phyloP scores from a whole-genome alignment of 2,797 vertebrate genomes.

The Ataeniobius toweri region DNA sequence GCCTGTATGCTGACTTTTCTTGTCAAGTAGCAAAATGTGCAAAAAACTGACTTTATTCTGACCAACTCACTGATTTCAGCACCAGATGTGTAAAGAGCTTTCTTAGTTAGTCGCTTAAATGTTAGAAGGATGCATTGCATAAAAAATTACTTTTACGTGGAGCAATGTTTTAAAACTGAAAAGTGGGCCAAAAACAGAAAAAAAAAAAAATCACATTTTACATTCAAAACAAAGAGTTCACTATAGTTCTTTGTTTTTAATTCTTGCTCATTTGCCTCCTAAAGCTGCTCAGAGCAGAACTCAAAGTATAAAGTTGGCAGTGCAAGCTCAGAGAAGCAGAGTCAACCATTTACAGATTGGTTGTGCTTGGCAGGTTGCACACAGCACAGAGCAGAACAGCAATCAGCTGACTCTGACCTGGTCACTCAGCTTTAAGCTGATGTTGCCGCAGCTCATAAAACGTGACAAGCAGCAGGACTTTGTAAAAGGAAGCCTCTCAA shows the following conservation, averaged over 20 bases:
- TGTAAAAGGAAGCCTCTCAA: background rate
- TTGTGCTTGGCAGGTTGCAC: conserved; percentile 14
- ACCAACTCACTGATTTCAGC: conserved; percentile 19
- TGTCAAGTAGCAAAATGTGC: conserved; percentile 4
- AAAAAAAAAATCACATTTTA: background rate
- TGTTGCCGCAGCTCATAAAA: background rate
- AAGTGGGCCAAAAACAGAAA: background rate
- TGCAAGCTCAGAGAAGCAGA: background rate
- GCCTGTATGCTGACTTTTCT: conserved; percentile 5
- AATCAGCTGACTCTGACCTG: background rate
- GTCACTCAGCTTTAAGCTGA: conserved; percentile 11
- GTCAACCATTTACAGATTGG: conserved; percentile 56
- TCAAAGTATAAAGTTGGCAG: background rate
- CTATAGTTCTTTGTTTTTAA: background rate
- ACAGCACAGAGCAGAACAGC: conserved; percentile 4
- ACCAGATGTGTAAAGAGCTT: background rate
- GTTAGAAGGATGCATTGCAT: background rate
- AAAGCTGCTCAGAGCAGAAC: background rate
- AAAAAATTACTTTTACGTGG: background rate
- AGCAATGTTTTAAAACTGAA: background rate
- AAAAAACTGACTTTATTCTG: background rate
- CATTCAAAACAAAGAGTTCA: background rate
- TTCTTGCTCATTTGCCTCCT: conserved; percentile 4
- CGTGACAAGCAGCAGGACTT: background rate
- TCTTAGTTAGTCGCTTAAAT: background rate